Evolutionary conservation across 2,888 invertebrate species (phyloP).

Genomic region (Lasioglossum morio): DNA sequence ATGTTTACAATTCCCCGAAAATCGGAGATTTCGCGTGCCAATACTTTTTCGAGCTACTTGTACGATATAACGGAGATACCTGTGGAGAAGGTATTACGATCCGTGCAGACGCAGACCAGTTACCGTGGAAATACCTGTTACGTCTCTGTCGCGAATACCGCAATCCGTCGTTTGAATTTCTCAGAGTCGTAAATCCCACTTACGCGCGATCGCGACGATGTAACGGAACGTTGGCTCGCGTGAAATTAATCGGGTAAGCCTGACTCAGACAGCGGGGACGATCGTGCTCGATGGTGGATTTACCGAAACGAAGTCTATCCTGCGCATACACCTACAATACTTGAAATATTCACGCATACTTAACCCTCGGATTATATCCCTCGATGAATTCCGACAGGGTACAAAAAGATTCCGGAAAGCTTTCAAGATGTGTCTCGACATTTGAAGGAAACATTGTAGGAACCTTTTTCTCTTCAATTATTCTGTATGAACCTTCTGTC

Average conservation of each 20-base stretch:
- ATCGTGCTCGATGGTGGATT: neutral
- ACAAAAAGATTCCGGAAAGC: neutral
- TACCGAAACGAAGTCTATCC: neutral
- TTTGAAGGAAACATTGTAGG: no score
- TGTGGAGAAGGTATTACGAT: constrained; percentile 1
- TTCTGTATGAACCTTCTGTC: neutral
- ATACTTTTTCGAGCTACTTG: neutral
- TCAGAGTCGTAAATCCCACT: constrained; percentile 15
- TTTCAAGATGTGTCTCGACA: no score
- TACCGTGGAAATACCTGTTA: constrained; percentile 2
- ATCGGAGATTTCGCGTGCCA: neutral
- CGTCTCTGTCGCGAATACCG: constrained; percentile 5
- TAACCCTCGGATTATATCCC: neutral
- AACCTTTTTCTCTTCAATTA: neutral
- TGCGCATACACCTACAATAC: neutral
- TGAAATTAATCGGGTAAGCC: constrained; percentile 11
- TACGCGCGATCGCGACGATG: constrained; percentile 16
- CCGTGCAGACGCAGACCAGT: neutral
- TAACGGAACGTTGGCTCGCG: constrained; percentile 1
- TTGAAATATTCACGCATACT: neutral
- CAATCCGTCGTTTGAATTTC: constrained; percentile 11
- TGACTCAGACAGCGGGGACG: neutral
- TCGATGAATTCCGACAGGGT: neutral
- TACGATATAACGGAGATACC: neutral
- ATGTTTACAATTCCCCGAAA: neutral